Percentiles rank a stretch among this genome's conserved stretches.
phyloP scores from a whole-genome alignment of 2,888 invertebrate genomes.

The Ligdia adustata region DNA sequence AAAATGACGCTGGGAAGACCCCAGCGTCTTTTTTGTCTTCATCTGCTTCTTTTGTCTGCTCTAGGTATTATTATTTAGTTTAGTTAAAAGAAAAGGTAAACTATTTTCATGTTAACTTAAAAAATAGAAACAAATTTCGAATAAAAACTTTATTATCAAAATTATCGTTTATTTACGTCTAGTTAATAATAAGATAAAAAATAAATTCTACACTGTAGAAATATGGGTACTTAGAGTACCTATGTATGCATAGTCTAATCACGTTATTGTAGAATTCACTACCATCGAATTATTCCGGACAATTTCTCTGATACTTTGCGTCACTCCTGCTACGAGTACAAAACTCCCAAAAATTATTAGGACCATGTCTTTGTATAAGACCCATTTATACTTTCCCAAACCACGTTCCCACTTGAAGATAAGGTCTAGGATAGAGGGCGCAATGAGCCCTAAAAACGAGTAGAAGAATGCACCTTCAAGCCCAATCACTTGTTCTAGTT shows the following conservation, averaged over 20 bases:
- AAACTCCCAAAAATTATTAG: slow-evolving; percentile 85
- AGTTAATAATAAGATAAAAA: too few relatives aligned
- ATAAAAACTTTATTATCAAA: too few relatives aligned
- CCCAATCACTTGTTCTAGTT: slow-evolving; percentile 75
- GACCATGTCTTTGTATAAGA: slow-evolving; percentile 86
- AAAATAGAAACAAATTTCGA: too few relatives aligned
- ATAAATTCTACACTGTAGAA: neutral
- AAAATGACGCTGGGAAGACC: too few relatives aligned
- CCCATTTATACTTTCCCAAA: slow-evolving; percentile 87
- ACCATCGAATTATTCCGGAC: slow-evolving; percentile 41
- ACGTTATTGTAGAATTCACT: slow-evolving; percentile 21
- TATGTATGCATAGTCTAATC: slow-evolving; percentile 1
- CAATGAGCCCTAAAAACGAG: slow-evolving; percentile 89
- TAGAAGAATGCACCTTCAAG: slow-evolving; percentile 85
- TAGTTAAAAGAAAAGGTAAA: too few relatives aligned
- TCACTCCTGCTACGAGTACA: slow-evolving; percentile 87
- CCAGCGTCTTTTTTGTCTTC: too few relatives aligned
- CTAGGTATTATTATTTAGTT: too few relatives aligned
- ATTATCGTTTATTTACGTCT: too few relatives aligned
- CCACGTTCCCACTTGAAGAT: slow-evolving; percentile 87
- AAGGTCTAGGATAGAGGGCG: slow-evolving; percentile 89
- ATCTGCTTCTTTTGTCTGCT: too few relatives aligned
- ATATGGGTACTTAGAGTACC: too few relatives aligned
- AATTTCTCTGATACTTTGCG: slow-evolving; percentile 75
- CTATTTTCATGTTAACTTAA: too few relatives aligned